These are phyloP conservation scores for Pterobdella sp. DNA, from an alignment of 2,888 invertebrate species.

Conservation along the genomic window DNA sequence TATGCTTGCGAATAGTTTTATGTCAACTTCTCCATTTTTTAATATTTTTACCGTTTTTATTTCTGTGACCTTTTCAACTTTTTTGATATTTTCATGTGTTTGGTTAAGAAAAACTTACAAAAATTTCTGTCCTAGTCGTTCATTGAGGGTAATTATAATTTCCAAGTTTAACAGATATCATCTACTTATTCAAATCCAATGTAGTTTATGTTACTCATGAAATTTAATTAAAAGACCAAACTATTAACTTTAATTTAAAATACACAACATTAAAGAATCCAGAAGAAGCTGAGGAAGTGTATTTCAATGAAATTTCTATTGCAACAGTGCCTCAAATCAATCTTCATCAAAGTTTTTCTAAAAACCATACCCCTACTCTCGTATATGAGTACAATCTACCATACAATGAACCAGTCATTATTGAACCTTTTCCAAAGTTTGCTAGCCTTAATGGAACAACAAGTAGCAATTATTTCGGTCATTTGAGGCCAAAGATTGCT, in stretches of 20 bases:
- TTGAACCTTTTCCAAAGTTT: slow-evolving; percentile 48
- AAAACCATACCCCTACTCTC: slow-evolving; percentile 30
- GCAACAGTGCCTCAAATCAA: slow-evolving; percentile 33
- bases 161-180: background rate
- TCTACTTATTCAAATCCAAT: background rate
- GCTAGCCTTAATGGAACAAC: slow-evolving; percentile 19
- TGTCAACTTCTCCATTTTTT: background rate
- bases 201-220: background rate
- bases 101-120: slow-evolving; percentile 3
- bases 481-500: slow-evolving; percentile 27
- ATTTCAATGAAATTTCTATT: slow-evolving; percentile 32
- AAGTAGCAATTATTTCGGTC: slow-evolving; percentile 2
- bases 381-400: slow-evolving; percentile 12
- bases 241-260: background rate
- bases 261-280: background rate
- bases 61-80: background rate
- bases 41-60: background rate
- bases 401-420: slow-evolving; percentile 32
- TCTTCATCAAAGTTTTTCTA: slow-evolving; percentile 37
- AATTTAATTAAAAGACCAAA: background rate
- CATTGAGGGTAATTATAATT: slow-evolving; percentile 17
- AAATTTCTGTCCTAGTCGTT: background rate
- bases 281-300: slow-evolving; percentile 21
- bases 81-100: background rate
- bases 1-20: too few species aligned